Evolutionary conservation across 2,113 vertebrate genomes (phyloP), one percentile per base, ranked within the genome.

Genomic region (Romanogobio albipinnatus): DNA sequence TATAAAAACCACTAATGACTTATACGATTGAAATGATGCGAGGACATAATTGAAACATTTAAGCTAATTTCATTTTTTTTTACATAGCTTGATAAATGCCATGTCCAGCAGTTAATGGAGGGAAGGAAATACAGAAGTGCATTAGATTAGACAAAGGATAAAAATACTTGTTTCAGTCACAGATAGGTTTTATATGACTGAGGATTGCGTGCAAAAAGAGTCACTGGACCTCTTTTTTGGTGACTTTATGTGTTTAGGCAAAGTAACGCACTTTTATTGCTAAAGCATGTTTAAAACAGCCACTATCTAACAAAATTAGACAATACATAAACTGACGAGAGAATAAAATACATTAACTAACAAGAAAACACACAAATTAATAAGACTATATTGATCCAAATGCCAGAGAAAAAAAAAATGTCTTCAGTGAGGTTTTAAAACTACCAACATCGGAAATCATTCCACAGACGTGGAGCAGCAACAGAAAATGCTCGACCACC

Each of bases 21-120:
- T 5, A 22, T 22, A 8, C 13, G 15, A 26, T 49, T 74, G 45
- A 49, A 74, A 74, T 47, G 22, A 71, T 0, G 19, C 22, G 22
- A 70, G 36, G 66, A 74, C 71, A 73, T 45, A 26, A 74, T 26
- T 74, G 39, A 49, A 74, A 74, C 71, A 49, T 74, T 74, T 49
- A 47, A 74, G 43, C 43, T 73, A 47, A 6, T 24, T 24, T 45
- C 24, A 5, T 13, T n/a, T 1, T 22, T n/a, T 73, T n/a, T n/a
- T 73, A 7, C 47, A n/a, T 73, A 14, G 70, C 22, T 24, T 47
- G 22, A 73, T 47, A 13, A 24, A 71, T 71, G 68, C 5, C 10
- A 47, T 73, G 70, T 2, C 70, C 19, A 73, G 70, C 70, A 45
- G 39, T 43, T 45, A 45, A 73, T 45, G 70, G 70, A 73, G 39